A percentile compares a stretch with the other conserved stretches of the same genome.
These are phyloP conservation scores for Vidua chalybeata DNA, from an alignment of 2,113 vertebrate species.

Conservation along the genomic window DNA sequence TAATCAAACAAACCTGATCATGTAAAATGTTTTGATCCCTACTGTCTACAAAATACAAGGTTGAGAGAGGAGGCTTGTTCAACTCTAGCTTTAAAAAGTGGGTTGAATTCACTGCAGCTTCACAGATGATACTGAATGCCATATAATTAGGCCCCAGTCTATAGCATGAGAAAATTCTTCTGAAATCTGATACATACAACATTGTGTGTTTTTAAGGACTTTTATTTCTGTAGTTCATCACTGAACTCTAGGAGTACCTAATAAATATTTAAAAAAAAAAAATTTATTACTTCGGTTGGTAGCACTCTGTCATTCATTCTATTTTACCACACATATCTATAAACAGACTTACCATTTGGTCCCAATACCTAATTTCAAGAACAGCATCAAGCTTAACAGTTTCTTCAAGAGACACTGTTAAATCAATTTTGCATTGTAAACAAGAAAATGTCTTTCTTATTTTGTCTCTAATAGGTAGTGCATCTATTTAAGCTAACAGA, in stretches of 20 bases:
- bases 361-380: neutral
- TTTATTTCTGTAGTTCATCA: neutral
- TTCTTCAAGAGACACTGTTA: neutral
- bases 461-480: neutral
- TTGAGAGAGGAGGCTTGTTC: neutral
- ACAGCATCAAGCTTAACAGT: neutral
- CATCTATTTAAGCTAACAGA: neutral
- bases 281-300: neutral
- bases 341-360: neutral
- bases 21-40: neutral
- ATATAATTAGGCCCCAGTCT: neutral
- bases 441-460: neutral
- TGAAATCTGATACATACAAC: neutral
- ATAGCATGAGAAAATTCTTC: neutral
- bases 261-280: neutral
- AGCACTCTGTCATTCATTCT: fast-evolving
- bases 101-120: neutral
- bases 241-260: neutral
- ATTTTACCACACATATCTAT: neutral
- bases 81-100: neutral
- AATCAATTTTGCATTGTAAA: neutral
- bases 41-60: neutral
- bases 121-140: neutral
- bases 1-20: neutral
- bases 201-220: neutral